Evolutionary conservation across 2,888 invertebrate species (phyloP), one percentile per base, ranked within the genome.

Genomic region (Penaeus monodon): DNA sequence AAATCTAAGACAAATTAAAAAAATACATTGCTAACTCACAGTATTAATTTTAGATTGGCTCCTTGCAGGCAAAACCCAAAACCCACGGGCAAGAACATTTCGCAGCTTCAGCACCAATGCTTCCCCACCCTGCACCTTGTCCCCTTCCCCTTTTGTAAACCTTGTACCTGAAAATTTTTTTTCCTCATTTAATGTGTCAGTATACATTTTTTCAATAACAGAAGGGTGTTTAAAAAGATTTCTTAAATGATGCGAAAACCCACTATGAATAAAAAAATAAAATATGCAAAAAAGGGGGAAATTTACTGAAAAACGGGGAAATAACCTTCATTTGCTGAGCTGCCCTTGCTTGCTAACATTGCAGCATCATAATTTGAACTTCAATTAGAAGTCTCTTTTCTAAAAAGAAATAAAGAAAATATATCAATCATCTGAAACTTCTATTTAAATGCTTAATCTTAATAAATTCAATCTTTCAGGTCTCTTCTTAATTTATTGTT

Each of bases 21-120:
- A 44, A 66, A 38, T 65, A n/a, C 22, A 49, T 44, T 7, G 63
- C n/a, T 49, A 49, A 78, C 86, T 84, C 80, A 88, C 88, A 68
- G 80, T 84, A 70, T 84, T 84, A n/a, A 88, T 14, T 84, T 84
- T 8, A 88, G 63, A 65, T 84, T 84, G 29, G 88, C 84, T n/a
- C 88, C 88, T 38, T 88, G 84, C 44, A 88, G 70, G 88, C 80
- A 49, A 88, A 84, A 6, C 88, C 88, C 88, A 88, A 17, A n/a
- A n/a, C n/a, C 68, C 80, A 84, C 88, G 84, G 24, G 65, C 74
- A 4, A 88, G 74, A 7, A 83, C 33, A 10, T 82, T 82, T n/a
- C 22, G 33, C 68, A 57, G 65, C 24, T 20, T 27, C 70, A 24
- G 65, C 68, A 24, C 33, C 70, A 33, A 29, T 49, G 64, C 49